Percentiles rank a stretch among this genome's conserved stretches.
Conservation (phyloP, 2,113 vertebrate species). For the Mungos mungo region DNA sequence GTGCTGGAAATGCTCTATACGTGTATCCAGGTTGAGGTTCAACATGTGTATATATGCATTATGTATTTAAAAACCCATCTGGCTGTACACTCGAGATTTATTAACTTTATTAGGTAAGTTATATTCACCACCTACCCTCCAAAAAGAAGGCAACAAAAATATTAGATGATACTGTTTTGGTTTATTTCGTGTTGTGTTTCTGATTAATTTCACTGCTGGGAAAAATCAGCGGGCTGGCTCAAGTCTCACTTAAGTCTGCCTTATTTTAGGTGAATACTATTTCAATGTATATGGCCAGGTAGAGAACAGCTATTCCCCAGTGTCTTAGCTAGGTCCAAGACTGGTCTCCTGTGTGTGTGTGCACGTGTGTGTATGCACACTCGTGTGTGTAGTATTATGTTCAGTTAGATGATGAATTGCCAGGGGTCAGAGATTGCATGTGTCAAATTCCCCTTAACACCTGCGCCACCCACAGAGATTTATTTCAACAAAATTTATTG, state of each 20-base stretch:
- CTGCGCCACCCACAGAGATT: not conserved
- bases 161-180: not conserved
- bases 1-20: not conserved
- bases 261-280: fast-evolving
- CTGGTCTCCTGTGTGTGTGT: not conserved
- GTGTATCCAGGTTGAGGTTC: not conserved
- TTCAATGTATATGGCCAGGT: not conserved
- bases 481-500: not conserved
- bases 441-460: not conserved
- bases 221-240: not conserved
- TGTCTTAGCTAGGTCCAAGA: not conserved
- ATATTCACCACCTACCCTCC: not conserved
- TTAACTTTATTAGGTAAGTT: not conserved
- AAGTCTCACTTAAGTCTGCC: not conserved
- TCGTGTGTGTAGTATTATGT: not conserved
- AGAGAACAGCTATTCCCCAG: not conserved
- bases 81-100: not conserved
- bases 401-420: not conserved
- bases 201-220: not conserved
- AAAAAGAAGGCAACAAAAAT: not conserved
- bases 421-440: not conserved
- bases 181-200: not conserved
- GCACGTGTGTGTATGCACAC: fast-evolving
- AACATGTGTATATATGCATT: no score
- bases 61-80: not conserved